Evolutionary conservation across 1,140 invertebrate species (phyloP).

Genomic region (Nephotettix cincticeps): DNA sequence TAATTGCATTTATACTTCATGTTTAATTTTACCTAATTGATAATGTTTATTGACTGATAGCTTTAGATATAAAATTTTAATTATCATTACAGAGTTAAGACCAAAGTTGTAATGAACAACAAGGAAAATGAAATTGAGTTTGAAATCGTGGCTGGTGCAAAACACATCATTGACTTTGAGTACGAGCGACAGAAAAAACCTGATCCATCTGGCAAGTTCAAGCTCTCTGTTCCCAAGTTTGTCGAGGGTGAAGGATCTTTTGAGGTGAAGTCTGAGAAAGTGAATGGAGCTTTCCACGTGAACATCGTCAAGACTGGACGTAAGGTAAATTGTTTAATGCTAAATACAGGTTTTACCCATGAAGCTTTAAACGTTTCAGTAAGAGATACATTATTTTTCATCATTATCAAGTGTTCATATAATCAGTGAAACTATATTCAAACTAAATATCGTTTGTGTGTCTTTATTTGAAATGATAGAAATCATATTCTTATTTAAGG

Average conservation of each 20-base stretch:
- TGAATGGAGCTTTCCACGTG: conserved; percentile 53
- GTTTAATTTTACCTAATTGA: no score
- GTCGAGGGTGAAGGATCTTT: conserved; percentile 56
- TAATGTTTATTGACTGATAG: no score
- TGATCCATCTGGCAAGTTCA: conserved; percentile 52
- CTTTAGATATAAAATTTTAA: no score
- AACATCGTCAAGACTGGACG: conserved; percentile 48
- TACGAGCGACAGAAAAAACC: conserved; percentile 35
- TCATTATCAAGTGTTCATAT: no score
- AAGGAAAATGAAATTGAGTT: conserved; percentile 22
- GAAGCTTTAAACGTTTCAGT: no score
- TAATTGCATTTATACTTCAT: no score
- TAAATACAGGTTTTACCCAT: no score
- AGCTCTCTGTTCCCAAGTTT: conserved; percentile 55
- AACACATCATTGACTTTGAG: conserved; percentile 29
- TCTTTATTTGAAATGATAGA: no score
- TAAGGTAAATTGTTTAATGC: conserved; percentile 44
- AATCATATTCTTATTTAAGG: no score
- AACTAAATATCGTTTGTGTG: no score
- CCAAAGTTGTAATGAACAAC: conserved; percentile 47
- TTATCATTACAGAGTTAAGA: conserved; percentile 51
- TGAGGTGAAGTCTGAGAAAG: conserved; percentile 56
- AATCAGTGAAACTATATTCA: no score
- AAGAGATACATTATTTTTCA: no score
- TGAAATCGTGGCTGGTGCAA: conserved; percentile 26